phyloP scores from a whole-genome alignment of 2,888 invertebrate genomes.

The Lobophora halterata region DNA sequence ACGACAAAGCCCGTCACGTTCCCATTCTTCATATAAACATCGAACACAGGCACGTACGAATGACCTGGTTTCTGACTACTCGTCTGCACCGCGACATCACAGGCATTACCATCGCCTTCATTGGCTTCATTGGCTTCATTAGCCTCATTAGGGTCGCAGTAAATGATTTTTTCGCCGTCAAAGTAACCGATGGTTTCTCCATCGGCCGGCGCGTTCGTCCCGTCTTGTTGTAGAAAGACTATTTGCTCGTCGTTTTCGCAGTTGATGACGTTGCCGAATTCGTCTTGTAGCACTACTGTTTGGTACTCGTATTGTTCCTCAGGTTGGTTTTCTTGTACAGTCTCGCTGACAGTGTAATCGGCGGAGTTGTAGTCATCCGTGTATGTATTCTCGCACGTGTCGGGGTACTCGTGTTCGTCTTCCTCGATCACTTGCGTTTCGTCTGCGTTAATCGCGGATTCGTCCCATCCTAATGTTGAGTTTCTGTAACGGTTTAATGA shows the following conservation, averaged over 20 bases:
- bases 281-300: conserved; percentile 30
- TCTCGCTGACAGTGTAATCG: conserved; percentile 25
- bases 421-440: conserved; percentile 6
- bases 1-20: conserved; percentile 44
- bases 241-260: conserved; percentile 29
- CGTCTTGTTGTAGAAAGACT: conserved; percentile 26
- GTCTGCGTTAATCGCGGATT: conserved; percentile 22
- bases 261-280: conserved; percentile 31
- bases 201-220: conserved; percentile 20
- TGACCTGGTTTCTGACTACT: conserved; percentile 29
- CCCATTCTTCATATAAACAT: conserved; percentile 46
- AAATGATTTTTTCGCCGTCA: conserved; percentile 31
- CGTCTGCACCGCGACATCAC: conserved; percentile 35
- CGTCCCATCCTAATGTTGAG: conserved; percentile 25
- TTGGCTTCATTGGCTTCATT: no score
- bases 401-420: conserved; percentile 11
- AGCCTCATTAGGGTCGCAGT: conserved; percentile 20
- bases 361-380: conserved; percentile 22
- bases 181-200: conserved; percentile 30
- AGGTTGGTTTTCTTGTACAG: conserved; percentile 8
- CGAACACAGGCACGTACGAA: conserved; percentile 41
- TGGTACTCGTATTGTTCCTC: conserved; percentile 23
- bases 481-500: conserved; percentile 15
- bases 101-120: conserved; percentile 16
- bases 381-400: conserved; percentile 15